phyloP scores from a whole-genome alignment of 2,113 vertebrate species.

The Gasterosteus aculeatus region DNA sequence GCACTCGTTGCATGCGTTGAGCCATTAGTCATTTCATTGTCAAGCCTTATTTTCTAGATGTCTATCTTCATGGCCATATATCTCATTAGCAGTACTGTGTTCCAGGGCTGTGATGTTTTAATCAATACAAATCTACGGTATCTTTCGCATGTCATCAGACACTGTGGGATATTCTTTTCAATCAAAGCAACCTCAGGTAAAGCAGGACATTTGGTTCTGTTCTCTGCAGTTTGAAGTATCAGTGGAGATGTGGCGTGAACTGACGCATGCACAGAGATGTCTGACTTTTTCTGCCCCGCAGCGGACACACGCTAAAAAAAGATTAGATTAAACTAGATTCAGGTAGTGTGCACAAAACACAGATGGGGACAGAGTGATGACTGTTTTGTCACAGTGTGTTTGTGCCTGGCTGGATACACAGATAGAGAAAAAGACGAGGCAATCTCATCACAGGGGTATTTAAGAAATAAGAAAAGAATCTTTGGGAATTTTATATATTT shows the following conservation, averaged over 20 bases:
- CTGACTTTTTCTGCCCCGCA: constrained; percentile 55
- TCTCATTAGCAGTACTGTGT: constrained; percentile 1
- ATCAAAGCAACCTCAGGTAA: constrained; percentile 21
- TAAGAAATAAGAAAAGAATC: constrained; percentile 7
- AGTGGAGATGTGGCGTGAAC: constrained; percentile 38
- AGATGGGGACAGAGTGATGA: constrained; percentile 51
- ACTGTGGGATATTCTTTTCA: constrained; percentile 22
- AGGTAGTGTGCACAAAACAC: constrained; percentile 43
- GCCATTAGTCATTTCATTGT: constrained; percentile 28
- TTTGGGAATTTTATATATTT: not conserved
- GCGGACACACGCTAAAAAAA: constrained; percentile 42
- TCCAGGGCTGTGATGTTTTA: not conserved
- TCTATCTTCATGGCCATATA: not conserved
- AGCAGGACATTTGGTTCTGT: constrained; percentile 12
- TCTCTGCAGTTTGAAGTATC: constrained; percentile 34
- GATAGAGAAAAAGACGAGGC: not conserved
- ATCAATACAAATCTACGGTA: not conserved
- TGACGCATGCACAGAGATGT: constrained; percentile 46
- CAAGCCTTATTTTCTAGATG: constrained; percentile 14
- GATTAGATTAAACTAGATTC: constrained; percentile 50
- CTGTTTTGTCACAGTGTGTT: not conserved
- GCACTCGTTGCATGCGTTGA: constrained; percentile 12
- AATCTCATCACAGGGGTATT: constrained; percentile 14
- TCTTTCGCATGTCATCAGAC: not conserved
- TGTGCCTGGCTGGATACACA: not conserved